phyloP scores from a whole-genome alignment of 2,113 vertebrate genomes.

The Ceyx melanurus region DNA sequence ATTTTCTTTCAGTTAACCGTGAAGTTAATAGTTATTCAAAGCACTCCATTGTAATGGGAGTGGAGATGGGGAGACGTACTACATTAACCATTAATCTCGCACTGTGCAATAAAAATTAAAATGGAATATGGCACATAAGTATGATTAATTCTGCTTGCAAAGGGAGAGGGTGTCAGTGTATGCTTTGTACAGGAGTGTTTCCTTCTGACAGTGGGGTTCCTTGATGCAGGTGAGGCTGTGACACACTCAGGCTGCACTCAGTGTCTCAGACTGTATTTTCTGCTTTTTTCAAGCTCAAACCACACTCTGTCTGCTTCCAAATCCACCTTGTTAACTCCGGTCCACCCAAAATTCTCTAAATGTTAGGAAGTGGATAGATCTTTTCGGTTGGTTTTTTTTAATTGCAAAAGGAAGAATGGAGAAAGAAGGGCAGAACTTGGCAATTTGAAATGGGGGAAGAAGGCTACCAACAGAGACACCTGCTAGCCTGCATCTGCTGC shows the following conservation, averaged over 20 bases:
- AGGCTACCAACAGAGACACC: background rate
- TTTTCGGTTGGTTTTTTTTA: background rate
- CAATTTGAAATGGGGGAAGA: background rate
- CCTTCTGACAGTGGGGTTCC: background rate
- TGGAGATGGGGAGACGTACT: slow-evolving; percentile 45
- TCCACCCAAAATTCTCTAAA: background rate
- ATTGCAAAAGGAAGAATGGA: background rate
- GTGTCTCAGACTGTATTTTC: background rate
- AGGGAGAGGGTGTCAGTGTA: slow-evolving; percentile 33
- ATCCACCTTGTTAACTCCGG: background rate
- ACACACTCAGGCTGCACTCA: background rate
- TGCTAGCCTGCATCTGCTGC: background rate
- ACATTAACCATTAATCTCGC: slow-evolving; percentile 73
- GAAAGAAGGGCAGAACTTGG: background rate
- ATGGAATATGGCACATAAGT: slow-evolving; percentile 59
- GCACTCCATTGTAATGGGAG: slow-evolving; percentile 60
- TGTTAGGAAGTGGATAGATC: background rate
- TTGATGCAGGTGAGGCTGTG: background rate
- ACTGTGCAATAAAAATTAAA: slow-evolving; percentile 65
- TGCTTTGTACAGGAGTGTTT: background rate
- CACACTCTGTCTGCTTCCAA: background rate
- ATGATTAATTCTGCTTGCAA: slow-evolving; percentile 61
- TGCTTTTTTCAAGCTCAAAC: background rate
- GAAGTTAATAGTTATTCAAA: slow-evolving; percentile 77
- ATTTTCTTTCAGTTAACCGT: slow-evolving; percentile 69